These are phyloP conservation scores for Pristiophorus japonicus DNA, from an alignment of 2,113 vertebrate genomes.

Conservation along the genomic window DNA sequence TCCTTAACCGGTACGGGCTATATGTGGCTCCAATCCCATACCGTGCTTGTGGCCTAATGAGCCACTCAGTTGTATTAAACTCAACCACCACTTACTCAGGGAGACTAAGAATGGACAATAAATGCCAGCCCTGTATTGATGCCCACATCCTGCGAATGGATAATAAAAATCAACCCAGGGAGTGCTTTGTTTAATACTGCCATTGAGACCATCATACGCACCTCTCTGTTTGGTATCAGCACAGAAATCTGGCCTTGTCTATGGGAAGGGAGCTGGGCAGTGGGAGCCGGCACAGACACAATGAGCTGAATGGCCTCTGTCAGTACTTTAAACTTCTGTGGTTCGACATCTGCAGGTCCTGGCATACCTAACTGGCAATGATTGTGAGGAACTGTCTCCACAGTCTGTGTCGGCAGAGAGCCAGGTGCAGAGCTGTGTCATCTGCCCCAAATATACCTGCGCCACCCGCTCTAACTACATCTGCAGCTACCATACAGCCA, in stretches of 20 bases:
- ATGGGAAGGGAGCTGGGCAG: not conserved
- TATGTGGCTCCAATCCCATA: no score
- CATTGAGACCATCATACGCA: not conserved
- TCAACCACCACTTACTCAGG: not conserved
- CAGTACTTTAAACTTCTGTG: not conserved
- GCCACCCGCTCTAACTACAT: not conserved
- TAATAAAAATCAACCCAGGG: not conserved
- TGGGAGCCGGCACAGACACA: not conserved
- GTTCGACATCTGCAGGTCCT: not conserved
- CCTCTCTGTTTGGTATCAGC: not conserved
- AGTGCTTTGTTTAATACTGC: not conserved
- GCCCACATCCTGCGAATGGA: not conserved
- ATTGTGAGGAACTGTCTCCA: not conserved
- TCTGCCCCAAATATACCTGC: not conserved
- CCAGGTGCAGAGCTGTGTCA: not conserved
- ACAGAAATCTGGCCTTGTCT: not conserved
- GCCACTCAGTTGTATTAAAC: no score
- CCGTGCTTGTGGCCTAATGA: no score
- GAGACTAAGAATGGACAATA: not conserved
- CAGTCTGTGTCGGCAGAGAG: not conserved
- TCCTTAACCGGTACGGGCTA: no score
- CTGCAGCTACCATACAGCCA: not conserved
- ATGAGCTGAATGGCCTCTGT: not conserved
- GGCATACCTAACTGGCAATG: not conserved
- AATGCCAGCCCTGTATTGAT: not conserved